phyloP scores from a whole-genome alignment of 2,113 vertebrate genomes.

The Formicarius rufipectus region DNA sequence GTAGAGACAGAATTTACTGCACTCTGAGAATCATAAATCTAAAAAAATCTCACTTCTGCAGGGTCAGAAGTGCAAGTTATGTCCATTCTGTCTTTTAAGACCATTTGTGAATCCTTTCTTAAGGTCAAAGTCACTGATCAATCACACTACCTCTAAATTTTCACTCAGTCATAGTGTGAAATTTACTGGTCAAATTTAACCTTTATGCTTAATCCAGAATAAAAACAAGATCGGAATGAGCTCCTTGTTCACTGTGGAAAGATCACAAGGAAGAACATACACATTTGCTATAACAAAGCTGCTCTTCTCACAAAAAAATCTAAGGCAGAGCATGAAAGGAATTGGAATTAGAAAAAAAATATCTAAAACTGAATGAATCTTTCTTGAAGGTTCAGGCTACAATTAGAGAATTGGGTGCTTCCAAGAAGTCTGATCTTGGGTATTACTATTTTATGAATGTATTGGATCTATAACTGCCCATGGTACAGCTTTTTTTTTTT shows the following conservation, averaged over 20 bases:
- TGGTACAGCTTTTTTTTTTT: background rate
- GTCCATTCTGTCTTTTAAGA: background rate
- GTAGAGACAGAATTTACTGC: background rate
- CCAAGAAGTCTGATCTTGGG: background rate
- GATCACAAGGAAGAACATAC: background rate
- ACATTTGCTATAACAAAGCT: background rate
- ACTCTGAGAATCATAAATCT: background rate
- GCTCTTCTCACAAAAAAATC: background rate
- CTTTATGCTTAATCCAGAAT: background rate
- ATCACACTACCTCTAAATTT: background rate
- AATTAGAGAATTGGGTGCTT: background rate
- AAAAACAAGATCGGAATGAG: background rate
- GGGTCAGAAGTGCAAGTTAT: background rate
- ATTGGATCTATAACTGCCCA: background rate
- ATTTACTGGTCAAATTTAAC: constrained; percentile 5
- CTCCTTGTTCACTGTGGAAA: background rate
- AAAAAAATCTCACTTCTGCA: background rate
- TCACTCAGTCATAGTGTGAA: background rate
- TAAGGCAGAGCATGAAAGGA: background rate
- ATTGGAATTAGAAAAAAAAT: background rate
- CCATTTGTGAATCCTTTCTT: background rate
- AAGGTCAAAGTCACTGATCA: background rate
- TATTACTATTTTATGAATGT: background rate
- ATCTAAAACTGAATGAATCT: background rate
- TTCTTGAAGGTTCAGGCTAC: background rate